Conservation (phyloP, 1,140 invertebrate genomes). For the Portunus trituberculatus region DNA sequence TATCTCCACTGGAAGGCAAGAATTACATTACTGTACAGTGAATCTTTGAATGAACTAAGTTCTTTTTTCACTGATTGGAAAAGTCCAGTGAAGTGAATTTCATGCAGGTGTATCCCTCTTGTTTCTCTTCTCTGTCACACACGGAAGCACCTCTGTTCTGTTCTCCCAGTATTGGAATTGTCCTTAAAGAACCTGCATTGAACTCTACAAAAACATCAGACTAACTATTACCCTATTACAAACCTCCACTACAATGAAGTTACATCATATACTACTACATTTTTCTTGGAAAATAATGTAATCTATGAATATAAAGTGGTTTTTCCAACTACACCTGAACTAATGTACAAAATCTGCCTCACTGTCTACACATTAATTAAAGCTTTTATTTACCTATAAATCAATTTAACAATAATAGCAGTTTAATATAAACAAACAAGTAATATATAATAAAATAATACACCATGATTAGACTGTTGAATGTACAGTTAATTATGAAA, state of each 20-base stretch:
- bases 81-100: not conserved
- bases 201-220: too few species aligned
- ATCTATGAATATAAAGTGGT: too few species aligned
- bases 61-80: not conserved
- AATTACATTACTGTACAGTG: not conserved
- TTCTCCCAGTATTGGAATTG: too few species aligned
- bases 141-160: too few species aligned
- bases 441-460: too few species aligned
- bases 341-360: not conserved
- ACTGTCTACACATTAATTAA: conserved; percentile 4
- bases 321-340: too few species aligned
- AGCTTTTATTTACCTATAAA: not conserved
- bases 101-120: not conserved
- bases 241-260: not conserved
- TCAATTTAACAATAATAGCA: too few species aligned
- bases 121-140: too few species aligned
- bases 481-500: too few species aligned
- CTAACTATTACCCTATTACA: not conserved
- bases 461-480: too few species aligned
- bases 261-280: not conserved
- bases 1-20: not conserved
- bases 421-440: too few species aligned
- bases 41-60: not conserved
- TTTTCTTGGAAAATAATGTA: not conserved
- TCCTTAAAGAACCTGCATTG: too few species aligned